A percentile compares a stretch with the other conserved stretches of the same genome.
These are phyloP conservation scores for Proteles cristata DNA, from an alignment of 2,113 vertebrate genomes.

Conservation along the genomic window DNA sequence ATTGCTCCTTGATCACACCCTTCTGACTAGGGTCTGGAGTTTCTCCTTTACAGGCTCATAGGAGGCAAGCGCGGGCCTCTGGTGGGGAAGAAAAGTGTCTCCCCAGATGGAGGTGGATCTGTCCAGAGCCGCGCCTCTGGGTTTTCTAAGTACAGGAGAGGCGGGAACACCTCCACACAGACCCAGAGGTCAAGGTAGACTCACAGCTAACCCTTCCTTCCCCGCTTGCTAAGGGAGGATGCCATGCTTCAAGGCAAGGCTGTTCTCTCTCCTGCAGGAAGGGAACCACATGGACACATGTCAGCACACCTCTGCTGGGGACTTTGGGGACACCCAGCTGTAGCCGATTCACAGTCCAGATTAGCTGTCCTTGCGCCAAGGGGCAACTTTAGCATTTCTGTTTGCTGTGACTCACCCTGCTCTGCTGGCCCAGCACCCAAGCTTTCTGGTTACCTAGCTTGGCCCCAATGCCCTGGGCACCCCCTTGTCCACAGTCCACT, in stretches of 20 bases:
- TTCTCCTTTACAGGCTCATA: neutral
- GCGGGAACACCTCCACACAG: neutral
- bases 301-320: neutral
- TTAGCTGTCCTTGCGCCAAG: neutral
- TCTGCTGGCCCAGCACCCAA: neutral
- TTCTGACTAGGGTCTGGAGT: neutral
- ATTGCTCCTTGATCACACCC: constrained; percentile 1
- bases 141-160: neutral
- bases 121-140: neutral
- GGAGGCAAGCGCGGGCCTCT: neutral
- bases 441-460: neutral
- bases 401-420: neutral
- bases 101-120: neutral
- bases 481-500: fast-evolving
- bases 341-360: neutral
- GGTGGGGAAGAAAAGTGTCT: neutral
- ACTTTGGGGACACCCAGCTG: too few species aligned
- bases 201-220: neutral
- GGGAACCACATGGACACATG: neutral
- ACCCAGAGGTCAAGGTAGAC: neutral
- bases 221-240: neutral
- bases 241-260: neutral
- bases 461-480: neutral
- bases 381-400: neutral
- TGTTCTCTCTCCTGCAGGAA: neutral